Evolutionary conservation across 2,113 vertebrate genomes (phyloP), one percentile per base, ranked within the genome.

Genomic region (Otolemur garnettii): DNA sequence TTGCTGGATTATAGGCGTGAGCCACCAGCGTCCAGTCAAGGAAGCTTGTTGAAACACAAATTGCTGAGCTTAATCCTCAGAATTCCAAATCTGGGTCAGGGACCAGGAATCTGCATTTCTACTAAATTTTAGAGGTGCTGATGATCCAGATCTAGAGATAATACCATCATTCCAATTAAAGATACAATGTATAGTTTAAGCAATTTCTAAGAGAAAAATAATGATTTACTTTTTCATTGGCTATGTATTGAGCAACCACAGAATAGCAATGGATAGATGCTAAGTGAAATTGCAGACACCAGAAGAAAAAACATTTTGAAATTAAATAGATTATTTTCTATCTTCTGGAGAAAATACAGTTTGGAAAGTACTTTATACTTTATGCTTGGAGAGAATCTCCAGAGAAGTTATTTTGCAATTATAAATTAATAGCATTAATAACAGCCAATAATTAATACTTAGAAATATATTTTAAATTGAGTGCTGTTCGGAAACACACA

Each of bases 391-490:
- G 9, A 69, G 81, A 82, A 77, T 83, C 35, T 72, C 4, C 18
- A 68, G 24, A 69, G 83, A 92, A 89, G 42, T 81, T 92, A 81
- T 19, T 68, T 84, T 84, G 85, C 8, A 71, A 18, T 88, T 93
- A 64, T 64, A 96, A 93, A 79, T 77, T 74, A 93, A 89, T 24
- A 82, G 33, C n/a, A 75, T 62, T 66, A 60, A 64, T 84, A 85
- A 60, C 12, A 93, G 11, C 15, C 6, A 81, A 55, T 33, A 91
- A 88, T 12, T 77, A 91, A 93, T 33, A 92, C 59, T 42, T 88
- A 38, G 30, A 24, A 59, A 7, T 53, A 80, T 10, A 87, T 96
- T 97, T 92, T 6, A 87, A 91, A 90, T 15, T 83, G 33, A 64
- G 3, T 85, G 42, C 24, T 92, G 59, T 85, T 90, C 30, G 91